These are phyloP conservation scores for Ips nitidus DNA, from an alignment of 1,140 invertebrate species.

Conservation along the genomic window DNA sequence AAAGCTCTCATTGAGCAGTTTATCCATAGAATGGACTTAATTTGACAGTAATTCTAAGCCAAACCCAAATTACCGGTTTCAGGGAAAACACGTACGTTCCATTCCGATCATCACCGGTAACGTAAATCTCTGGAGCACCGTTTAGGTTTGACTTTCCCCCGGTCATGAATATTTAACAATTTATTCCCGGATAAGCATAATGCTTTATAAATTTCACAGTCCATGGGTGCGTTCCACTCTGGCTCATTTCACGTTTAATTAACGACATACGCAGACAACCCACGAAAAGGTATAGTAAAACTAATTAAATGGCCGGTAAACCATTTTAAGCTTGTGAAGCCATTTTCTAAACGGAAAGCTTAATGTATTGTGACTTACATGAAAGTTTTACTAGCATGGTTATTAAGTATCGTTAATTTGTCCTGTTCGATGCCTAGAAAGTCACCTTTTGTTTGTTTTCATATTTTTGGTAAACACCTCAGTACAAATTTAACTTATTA, in stretches of 20 bases:
- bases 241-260: conserved; percentile 24
- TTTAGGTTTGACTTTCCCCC: conserved; percentile 26
- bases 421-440: no score
- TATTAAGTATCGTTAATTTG: no score
- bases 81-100: not conserved
- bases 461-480: no score
- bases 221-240: conserved; percentile 13
- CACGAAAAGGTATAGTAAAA: not conserved
- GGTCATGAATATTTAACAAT: conserved; percentile 32
- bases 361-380: no score
- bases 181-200: conserved; percentile 30
- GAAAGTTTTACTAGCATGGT: no score
- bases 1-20: no score
- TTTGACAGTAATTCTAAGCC: not conserved
- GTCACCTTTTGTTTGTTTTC: no score
- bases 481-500: no score
- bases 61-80: not conserved
- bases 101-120: conserved; percentile 9
- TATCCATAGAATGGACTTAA: no score
- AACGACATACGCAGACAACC: not conserved
- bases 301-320: not conserved
- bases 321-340: not conserved
- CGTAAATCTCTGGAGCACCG: conserved; percentile 20
- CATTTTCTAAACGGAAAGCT: no score
- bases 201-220: conserved; percentile 28